phyloP scores from a whole-genome alignment of 2,888 invertebrate genomes.

The Platycheirus albimanus region DNA sequence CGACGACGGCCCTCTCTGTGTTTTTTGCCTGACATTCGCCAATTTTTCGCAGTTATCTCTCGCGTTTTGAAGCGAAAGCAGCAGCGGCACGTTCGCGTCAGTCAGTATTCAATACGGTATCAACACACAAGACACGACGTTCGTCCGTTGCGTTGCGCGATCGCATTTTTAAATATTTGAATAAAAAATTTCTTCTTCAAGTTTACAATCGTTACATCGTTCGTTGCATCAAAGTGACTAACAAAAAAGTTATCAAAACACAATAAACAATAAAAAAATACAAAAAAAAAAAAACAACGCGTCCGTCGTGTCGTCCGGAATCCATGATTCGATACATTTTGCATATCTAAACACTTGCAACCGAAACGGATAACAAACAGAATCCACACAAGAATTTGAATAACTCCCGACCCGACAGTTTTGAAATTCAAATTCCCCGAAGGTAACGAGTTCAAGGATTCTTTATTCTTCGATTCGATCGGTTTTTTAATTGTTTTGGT shows the following conservation, averaged over 20 bases:
- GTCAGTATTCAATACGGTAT: slow-evolving; percentile 69
- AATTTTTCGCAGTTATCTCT: slow-evolving; percentile 79
- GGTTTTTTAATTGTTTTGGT: slow-evolving; percentile 5
- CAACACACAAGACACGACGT: slow-evolving; percentile 54
- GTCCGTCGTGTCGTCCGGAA: slow-evolving; percentile 66
- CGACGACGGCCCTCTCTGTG: slow-evolving; percentile 48
- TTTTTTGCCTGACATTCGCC: slow-evolving; percentile 75
- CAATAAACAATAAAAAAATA: not conserved
- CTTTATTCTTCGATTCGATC: slow-evolving; percentile 28
- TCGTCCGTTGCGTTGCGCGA: slow-evolving; percentile 67
- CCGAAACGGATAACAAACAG: slow-evolving; percentile 41
- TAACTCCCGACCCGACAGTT: slow-evolving; percentile 58
- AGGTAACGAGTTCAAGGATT: slow-evolving; percentile 74
- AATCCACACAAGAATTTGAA: slow-evolving; percentile 60
- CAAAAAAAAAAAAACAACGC: slow-evolving; percentile 6
- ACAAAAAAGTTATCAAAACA: slow-evolving; percentile 1
- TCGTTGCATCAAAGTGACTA: slow-evolving; percentile 28
- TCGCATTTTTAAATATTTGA: slow-evolving; percentile 58
- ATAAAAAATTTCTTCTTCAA: slow-evolving; percentile 36
- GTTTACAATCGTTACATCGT: too few relatives aligned
- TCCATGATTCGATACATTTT: slow-evolving; percentile 64
- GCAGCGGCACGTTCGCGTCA: slow-evolving; percentile 78
- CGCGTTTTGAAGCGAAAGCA: slow-evolving; percentile 79
- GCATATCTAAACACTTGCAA: slow-evolving; percentile 64
- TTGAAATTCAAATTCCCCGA: slow-evolving; percentile 73